Conservation (phyloP, 1,140 invertebrate genomes). For the Drosophila kikkawai region DNA sequence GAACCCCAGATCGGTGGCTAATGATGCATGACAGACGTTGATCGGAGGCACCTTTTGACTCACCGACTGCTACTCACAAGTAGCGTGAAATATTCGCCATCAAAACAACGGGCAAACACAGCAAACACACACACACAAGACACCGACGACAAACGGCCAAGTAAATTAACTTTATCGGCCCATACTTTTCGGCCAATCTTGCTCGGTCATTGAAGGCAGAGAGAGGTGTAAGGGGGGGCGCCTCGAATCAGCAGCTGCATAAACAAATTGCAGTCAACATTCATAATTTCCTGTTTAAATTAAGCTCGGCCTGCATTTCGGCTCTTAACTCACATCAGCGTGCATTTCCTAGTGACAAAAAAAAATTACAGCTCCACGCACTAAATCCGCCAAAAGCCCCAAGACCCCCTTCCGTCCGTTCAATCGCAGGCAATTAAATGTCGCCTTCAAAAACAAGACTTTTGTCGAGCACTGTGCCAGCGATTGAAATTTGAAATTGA, state of each 20-base stretch:
- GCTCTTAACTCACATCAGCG: conserved; percentile 76
- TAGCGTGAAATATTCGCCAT: conserved; percentile 81
- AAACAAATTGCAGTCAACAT: conserved; percentile 84
- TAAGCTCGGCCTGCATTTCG: conserved; percentile 70
- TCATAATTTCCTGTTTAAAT: conserved; percentile 84
- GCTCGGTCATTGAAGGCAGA: conserved; percentile 28
- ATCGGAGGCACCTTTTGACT: conserved; percentile 52
- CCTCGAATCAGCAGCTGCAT: conserved; percentile 77
- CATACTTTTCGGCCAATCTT: conserved; percentile 67
- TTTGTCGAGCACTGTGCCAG: conserved; percentile 52
- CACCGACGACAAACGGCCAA: conserved; percentile 41
- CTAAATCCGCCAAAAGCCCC: conserved; percentile 38
- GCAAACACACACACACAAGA: background rate
- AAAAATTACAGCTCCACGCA: conserved; percentile 68
- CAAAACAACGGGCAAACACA: conserved; percentile 70
- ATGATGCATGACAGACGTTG: conserved; percentile 76
- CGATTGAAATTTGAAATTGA: conserved; percentile 22
- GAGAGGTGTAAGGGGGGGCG: background rate
- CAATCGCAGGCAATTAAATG: conserved; percentile 76
- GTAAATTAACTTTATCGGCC: conserved; percentile 79
- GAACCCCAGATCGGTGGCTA: conserved; percentile 40
- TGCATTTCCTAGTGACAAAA: conserved; percentile 80
- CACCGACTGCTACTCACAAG: conserved; percentile 35
- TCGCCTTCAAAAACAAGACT: conserved; percentile 72
- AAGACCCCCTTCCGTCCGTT: background rate